Percentiles rank a stretch among this genome's conserved stretches.
Conservation (phyloP, 2,888 invertebrate genomes). For the Lobophora halterata region DNA sequence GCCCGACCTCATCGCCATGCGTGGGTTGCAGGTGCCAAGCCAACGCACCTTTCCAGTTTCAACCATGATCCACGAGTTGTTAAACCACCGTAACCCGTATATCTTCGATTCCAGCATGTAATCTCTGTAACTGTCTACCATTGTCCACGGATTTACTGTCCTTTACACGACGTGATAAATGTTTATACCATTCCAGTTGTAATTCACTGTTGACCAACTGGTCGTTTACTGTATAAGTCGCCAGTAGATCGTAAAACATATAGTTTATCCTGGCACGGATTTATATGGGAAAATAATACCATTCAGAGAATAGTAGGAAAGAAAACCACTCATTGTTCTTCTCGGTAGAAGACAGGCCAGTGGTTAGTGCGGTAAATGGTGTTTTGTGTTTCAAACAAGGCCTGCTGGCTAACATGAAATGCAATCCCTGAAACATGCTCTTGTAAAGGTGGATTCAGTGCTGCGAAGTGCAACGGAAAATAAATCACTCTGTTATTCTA, state of each 20-base stretch:
- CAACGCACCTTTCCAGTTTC: slow-evolving; percentile 72
- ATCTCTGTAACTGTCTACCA: slow-evolving; percentile 40
- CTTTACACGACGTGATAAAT: slow-evolving; percentile 41
- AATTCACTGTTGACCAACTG: slow-evolving; percentile 16
- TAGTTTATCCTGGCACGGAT: slow-evolving; percentile 15
- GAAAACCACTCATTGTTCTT: slow-evolving; percentile 23
- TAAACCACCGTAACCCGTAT: neutral
- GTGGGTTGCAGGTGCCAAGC: slow-evolving; percentile 76
- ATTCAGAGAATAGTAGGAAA: slow-evolving; percentile 7
- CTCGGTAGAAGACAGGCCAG: slow-evolving; percentile 7
- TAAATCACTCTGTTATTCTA: slow-evolving; percentile 2
- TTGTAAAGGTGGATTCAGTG: slow-evolving; percentile 4
- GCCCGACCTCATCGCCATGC: slow-evolving; percentile 60
- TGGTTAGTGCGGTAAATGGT: slow-evolving; percentile 18
- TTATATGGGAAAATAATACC: slow-evolving; percentile 26
- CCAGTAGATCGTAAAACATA: slow-evolving; percentile 21
- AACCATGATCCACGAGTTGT: slow-evolving; percentile 37
- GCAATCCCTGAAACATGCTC: neutral
- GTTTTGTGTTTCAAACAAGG: slow-evolving; percentile 20
- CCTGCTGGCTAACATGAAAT: slow-evolving; percentile 5
- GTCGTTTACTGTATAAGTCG: slow-evolving; percentile 18
- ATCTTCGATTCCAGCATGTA: slow-evolving; percentile 40
- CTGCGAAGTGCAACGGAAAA: slow-evolving; percentile 1
- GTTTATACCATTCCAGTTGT: slow-evolving; percentile 29
- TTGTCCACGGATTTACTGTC: slow-evolving; percentile 37